Conservation (phyloP, 2,113 vertebrate genomes). For the Pionites leucogaster region DNA sequence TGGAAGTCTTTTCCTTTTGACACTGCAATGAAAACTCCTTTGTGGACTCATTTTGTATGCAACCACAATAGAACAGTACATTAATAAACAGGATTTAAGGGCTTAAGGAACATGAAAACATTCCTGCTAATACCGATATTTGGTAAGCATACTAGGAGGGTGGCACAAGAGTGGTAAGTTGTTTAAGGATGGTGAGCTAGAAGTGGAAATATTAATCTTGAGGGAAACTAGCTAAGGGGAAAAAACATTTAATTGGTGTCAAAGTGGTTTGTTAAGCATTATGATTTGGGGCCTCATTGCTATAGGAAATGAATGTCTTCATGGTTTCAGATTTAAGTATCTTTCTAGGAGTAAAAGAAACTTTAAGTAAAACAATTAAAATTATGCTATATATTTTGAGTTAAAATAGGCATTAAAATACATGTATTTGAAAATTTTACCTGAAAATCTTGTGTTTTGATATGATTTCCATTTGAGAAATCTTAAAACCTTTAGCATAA, state of each 20-base stretch:
- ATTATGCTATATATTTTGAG: rapidly evolving
- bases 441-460: background rate
- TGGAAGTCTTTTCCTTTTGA: background rate
- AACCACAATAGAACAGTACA: background rate
- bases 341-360: background rate
- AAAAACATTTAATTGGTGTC: background rate
- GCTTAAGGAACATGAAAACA: background rate
- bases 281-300: background rate
- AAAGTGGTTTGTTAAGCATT: background rate
- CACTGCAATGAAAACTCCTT: background rate
- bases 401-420: background rate
- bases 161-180: background rate
- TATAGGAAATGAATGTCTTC: background rate
- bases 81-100: background rate
- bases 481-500: background rate
- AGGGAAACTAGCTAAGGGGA: background rate
- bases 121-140: background rate
- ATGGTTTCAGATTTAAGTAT: background rate
- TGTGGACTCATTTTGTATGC: background rate
- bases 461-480: background rate
- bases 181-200: background rate
- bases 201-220: background rate
- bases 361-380: background rate
- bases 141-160: rapidly evolving
- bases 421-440: background rate